Evolutionary conservation across 2,797 vertebrate species (phyloP), one percentile per base, ranked within the genome.

Genomic region (Glossophaga mutica): DNA sequence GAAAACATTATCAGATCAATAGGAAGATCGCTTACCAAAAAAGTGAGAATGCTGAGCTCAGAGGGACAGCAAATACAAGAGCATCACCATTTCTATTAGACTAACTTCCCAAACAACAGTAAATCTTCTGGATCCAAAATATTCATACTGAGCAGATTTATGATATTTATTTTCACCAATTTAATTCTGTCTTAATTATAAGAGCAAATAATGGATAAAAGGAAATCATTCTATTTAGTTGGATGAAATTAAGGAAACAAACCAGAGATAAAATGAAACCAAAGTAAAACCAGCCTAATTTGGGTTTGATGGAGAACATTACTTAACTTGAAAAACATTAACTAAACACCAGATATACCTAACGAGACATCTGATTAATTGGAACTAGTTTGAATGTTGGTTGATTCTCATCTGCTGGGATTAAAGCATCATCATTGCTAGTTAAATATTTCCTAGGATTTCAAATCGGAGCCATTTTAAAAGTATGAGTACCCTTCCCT

Each of bases 161-260:
- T 73, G 48, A 67, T 48, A 77, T 90, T 90, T 91, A 74, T 93
- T 96, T 97, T 90, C 14, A 57, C 11, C 42, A 67, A 84, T 89
- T 91, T 93, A 26, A 91, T 79, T 74, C 2, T 73, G 15, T 65
- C 44, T 73, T 86, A 87, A 34, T 32, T 70, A 59, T 44, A 90
- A 93, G 86, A 73, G n/a, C 50, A 97, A 95, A 90, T 42, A 90
- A 37, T 81, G 22, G 37, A 15, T 39, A 83, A 87, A 95, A 78
- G 55, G 44, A 79, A 77, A 96, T 78, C 37, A 90, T 42, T 67
- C 12, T 24, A 77, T 94, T 76, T 82, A 68, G 62, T 73, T 88
- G 32, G 14, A 68, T 46, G 9, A 19, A 87, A 90, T n/a, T 84
- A 65, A 70, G n/a, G 59, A 81, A 76, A 74, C 7, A 94, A 76